Evolutionary conservation across 2,888 invertebrate species (phyloP).

Genomic region (Oxyteleia sp.): DNA sequence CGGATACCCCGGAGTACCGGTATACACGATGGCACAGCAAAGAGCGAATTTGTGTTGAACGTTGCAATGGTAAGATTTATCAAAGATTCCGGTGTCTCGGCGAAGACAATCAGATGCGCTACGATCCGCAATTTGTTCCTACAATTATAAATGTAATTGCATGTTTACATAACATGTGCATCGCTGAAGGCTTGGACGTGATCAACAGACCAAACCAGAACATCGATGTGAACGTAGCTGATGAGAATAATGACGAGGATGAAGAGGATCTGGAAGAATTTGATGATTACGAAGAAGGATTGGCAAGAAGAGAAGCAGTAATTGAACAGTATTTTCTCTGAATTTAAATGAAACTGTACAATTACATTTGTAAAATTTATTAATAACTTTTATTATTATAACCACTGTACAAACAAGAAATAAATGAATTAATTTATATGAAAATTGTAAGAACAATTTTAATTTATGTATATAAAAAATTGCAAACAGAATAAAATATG

Average conservation of each 20-base stretch:
- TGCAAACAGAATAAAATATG: too few species aligned
- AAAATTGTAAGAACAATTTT: too few species aligned
- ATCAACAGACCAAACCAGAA: not conserved
- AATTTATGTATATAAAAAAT: too few species aligned
- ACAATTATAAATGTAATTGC: not conserved
- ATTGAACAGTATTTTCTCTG: too few species aligned
- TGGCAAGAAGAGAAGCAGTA: constrained; percentile 1
- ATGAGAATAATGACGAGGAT: not conserved
- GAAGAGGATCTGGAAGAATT: not conserved
- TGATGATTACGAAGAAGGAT: constrained; percentile 2
- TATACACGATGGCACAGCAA: not conserved
- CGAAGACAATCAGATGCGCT: constrained; percentile 8
- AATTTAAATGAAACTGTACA: too few species aligned
- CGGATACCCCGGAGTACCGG: not conserved
- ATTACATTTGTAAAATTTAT: too few species aligned
- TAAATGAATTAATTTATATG: too few species aligned
- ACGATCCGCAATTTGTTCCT: not conserved
- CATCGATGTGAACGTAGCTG: not conserved
- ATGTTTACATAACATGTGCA: constrained; percentile 4
- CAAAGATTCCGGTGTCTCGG: not conserved
- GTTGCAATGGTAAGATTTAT: not conserved
- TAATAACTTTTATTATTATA: too few species aligned
- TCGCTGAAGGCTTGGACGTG: not conserved
- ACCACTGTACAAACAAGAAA: too few species aligned
- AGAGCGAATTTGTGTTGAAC: not conserved